A percentile compares a stretch with the other conserved stretches of the same genome.
Conservation (phyloP, 2,113 vertebrate species). For the Corydoras sp. region DNA sequence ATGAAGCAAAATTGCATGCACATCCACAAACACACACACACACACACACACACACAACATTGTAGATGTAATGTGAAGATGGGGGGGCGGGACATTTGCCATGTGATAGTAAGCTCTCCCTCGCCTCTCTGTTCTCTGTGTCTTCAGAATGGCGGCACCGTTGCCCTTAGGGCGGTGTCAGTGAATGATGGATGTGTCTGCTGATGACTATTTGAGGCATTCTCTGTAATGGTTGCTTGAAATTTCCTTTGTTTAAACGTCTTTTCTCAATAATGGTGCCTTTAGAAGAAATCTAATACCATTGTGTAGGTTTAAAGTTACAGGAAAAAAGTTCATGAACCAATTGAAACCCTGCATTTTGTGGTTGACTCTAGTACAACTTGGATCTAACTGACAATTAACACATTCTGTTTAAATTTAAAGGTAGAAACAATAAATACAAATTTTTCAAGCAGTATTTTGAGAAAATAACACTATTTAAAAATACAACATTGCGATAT, state of each 20-base stretch:
- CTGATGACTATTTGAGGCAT: background rate
- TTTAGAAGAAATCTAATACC: background rate
- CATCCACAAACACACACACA: slow-evolving; percentile 3
- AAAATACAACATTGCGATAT: too few species aligned
- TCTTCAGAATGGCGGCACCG: slow-evolving; percentile 18
- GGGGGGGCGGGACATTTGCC: slow-evolving; percentile 4
- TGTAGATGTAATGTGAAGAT: background rate
- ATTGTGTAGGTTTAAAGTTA: background rate
- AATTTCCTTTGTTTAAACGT: slow-evolving; percentile 21
- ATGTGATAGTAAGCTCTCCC: slow-evolving; percentile 18
- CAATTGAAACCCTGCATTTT: background rate
- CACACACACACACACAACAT: slow-evolving; percentile 11
- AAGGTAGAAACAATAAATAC: too few species aligned
- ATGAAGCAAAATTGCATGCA: slow-evolving; percentile 38
- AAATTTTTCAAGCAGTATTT: too few species aligned
- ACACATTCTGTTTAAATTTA: too few species aligned
- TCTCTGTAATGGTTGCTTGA: slow-evolving; percentile 5
- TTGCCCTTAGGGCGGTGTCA: slow-evolving; percentile 27
- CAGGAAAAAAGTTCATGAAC: background rate
- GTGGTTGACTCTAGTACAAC: too few species aligned
- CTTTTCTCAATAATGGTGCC: slow-evolving; percentile 22
- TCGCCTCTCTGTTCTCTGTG: slow-evolving; percentile 6
- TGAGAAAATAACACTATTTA: too few species aligned
- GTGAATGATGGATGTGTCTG: slow-evolving; percentile 31
- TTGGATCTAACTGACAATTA: too few species aligned